These are phyloP conservation scores for Bombus picipes DNA, from an alignment of 1,140 invertebrate genomes.

Conservation along the genomic window DNA sequence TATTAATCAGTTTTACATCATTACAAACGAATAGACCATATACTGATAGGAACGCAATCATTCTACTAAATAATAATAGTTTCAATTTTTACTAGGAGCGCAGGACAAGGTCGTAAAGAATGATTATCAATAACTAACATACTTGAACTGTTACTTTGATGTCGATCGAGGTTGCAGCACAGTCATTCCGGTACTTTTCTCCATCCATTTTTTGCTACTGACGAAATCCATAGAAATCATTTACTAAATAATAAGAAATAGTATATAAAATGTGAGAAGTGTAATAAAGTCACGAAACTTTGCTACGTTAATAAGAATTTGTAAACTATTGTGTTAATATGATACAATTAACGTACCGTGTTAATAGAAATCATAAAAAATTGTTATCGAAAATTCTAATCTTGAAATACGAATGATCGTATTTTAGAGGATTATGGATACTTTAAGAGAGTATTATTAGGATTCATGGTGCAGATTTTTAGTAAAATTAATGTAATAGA, in stretches of 20 bases:
- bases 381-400: too few relatives aligned
- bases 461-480: too few relatives aligned
- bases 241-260: neutral
- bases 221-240: neutral
- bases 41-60: neutral
- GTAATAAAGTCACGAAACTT: neutral
- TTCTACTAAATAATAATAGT: conserved; percentile 17
- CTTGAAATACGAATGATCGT: too few relatives aligned
- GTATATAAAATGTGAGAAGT: neutral
- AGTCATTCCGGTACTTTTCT: neutral
- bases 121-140: neutral
- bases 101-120: neutral
- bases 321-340: too few relatives aligned
- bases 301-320: too few relatives aligned
- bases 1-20: conserved; percentile 5
- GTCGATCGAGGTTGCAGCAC: neutral
- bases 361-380: too few relatives aligned
- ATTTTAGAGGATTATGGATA: too few relatives aligned
- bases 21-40: neutral
- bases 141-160: neutral
- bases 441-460: too few relatives aligned
- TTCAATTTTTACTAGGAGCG: neutral
- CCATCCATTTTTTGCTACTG: neutral
- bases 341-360: too few relatives aligned
- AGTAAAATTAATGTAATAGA: too few relatives aligned